Percentiles rank a stretch among this genome's conserved stretches.
Evolutionary conservation across 2,888 invertebrate species (phyloP).

Genomic region (Labia minor): DNA sequence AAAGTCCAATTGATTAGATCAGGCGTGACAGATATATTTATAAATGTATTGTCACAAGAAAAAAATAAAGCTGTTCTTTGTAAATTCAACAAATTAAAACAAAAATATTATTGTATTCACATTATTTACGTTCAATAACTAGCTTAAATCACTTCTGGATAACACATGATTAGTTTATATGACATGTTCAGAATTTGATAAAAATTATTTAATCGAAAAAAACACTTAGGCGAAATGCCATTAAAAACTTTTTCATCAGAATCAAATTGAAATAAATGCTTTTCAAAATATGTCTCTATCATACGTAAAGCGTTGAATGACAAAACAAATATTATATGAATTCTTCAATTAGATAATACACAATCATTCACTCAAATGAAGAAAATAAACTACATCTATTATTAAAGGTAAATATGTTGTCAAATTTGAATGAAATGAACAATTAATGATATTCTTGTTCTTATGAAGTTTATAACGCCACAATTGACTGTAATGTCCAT

Average conservation of each 20-base stretch:
- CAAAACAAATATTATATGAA: background rate
- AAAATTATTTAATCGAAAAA: background rate
- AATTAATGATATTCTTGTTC: background rate
- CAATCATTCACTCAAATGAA: background rate
- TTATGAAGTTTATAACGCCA: constrained; percentile 25
- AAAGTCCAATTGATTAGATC: too few species aligned
- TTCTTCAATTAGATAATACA: background rate
- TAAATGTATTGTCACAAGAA: background rate
- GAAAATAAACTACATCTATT: background rate
- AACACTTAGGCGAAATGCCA: background rate
- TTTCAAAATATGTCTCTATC: background rate
- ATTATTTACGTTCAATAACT: background rate
- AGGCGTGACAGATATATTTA: background rate
- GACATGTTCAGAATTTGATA: background rate
- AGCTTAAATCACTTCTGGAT: background rate
- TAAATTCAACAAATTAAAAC: background rate
- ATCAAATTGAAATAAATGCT: background rate
- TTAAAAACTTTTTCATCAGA: background rate
- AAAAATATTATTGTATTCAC: background rate
- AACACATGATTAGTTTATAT: background rate
- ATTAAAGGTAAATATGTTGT: background rate
- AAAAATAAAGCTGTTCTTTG: too few species aligned
- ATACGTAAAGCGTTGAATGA: background rate
- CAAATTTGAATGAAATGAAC: background rate
- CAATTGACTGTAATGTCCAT: constrained; percentile 28